Evolutionary conservation across 2,113 vertebrate species (phyloP).

Genomic region (Oncorhynchus tshawytscha): DNA sequence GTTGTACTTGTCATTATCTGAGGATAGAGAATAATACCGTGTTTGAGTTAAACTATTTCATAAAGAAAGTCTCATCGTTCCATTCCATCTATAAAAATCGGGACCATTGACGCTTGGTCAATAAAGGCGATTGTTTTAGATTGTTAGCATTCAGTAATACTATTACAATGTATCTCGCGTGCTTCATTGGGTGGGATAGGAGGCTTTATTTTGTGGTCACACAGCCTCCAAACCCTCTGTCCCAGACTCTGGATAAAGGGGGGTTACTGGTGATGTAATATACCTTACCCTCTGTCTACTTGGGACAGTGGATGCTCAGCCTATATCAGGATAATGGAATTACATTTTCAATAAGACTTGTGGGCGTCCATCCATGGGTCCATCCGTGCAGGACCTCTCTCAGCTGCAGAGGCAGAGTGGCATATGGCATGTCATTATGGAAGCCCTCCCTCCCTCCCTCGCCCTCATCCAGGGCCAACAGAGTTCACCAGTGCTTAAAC

Average conservation of each 20-base stretch:
- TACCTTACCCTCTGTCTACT: constrained; percentile 51
- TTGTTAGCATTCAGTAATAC: too few species aligned
- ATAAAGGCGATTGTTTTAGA: too few species aligned
- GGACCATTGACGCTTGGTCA: too few species aligned
- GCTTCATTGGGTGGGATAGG: too few species aligned
- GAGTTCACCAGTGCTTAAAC: constrained; percentile 72
- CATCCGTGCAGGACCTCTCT: constrained; percentile 51
- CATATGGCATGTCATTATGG: constrained; percentile 69
- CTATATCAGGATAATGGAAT: constrained; percentile 69
- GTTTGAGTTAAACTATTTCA: too few species aligned
- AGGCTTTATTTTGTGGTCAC: background rate
- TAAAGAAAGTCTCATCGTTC: too few species aligned
- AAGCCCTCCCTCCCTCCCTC: constrained; percentile 29
- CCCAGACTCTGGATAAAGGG: constrained; percentile 13
- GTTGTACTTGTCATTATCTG: too few species aligned
- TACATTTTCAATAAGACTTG: constrained; percentile 70
- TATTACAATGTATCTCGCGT: too few species aligned
- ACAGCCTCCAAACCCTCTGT: background rate
- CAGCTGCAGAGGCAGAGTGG: constrained; percentile 54
- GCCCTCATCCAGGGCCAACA: constrained; percentile 51
- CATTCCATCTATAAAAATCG: too few species aligned
- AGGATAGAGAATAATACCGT: too few species aligned
- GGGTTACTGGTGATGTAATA: constrained; percentile 51
- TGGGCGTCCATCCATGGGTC: constrained; percentile 34
- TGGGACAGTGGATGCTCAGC: constrained; percentile 58